Base-by-base conservation (phyloP, 2,888 invertebrate species). In the Hymenopus coronatus region DNA sequence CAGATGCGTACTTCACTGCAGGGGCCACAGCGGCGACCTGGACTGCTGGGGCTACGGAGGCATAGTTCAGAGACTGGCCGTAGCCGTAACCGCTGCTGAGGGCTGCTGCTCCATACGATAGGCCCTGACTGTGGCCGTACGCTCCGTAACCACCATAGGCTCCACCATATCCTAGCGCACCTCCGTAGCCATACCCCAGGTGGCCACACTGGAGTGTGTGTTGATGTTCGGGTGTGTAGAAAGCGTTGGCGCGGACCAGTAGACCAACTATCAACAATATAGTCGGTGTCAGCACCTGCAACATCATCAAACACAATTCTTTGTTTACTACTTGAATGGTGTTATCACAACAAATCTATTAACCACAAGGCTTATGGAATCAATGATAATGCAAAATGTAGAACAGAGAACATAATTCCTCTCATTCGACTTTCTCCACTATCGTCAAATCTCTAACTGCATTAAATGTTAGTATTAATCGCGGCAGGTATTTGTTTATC, bases 171-270 rank as follows among this genome's bases (percentile, higher is more conserved):
- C 82, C 87, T 3, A 87, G 1, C 3, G 82, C 33, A 7, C 88
- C 88, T 15, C 88, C 84, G 54, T 82, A 70, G 46, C 84, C 81
- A 33, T 88, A 85, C 3, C 84, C 84, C 15, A 84, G 33, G 33
- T 88, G 88, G 7, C 88, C 88, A n/a, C 88, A 88, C 30, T 85
- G 46, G 3, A 88, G 84, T 9, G 84, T 88, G 27, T 88, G 88
- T n/a, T 88, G 84, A 33, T 88, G 88, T 84, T 88, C 88, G 2
- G 88, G 88, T 12, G 84, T 84, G 88, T 83, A 88, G 84, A 33
- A 88, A 33, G 88, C 88, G 28, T 88, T 40, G n/a, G 27, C 85
- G n/a, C 81, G 85, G n/a, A 84, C 84, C 8, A 88, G 28, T 3
- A 88, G n/a, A 12, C 81, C 82, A 33, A 81, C 85, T 83, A 88